Evolutionary conservation across 2,888 invertebrate genomes (phyloP), one percentile per base, ranked within the genome.

Genomic region (Eupithecia exiguata): DNA sequence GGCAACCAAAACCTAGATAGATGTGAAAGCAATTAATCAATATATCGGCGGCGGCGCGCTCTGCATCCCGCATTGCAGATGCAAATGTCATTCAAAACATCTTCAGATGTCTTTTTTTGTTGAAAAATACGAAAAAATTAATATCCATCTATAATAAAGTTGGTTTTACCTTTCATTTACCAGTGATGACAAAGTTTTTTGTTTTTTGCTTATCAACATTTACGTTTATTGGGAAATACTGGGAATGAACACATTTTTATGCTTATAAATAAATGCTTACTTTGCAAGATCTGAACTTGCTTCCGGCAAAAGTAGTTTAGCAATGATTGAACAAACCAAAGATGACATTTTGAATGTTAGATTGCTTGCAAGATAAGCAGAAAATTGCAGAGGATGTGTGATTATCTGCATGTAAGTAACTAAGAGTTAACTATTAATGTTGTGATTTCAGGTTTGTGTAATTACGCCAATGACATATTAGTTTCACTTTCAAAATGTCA

Each of bases 1-100:
- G 14, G 16, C 30, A 10, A 30, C 7, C n/a, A 30, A 30, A 14
- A 25, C 30, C 21, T 30, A 16, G n/a, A 61, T 30, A 30, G 4
- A 6, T 18, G 18, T 35, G 14, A 30, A 5, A 30, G 68, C 25
- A 43, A 74, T 70, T 61, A 67, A 43, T 70, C 70, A 70, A 68
- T 70, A 74, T 16, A 36, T 43, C 21, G 21, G 74, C 74, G 74
- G 38, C 74, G 68, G 74, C 74, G 74, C 68, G 68, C 53, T 70
- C 38, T 21, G 21, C 49, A 40, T 68, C 18, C 10, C 74, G 68
- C 70, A 74, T 70, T 74, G 74, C 74, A 68, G 65, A 65, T 40
- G 40, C 40, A 36, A 63, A 10, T 40, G 21, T 25, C 6, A 0
- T 14, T 61, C 30, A 21, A 21, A 53, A 53, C n/a, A 49, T 49